These are phyloP conservation scores for Choristoneura fumiferana DNA, from an alignment of 1,140 invertebrate genomes.

Conservation along the genomic window DNA sequence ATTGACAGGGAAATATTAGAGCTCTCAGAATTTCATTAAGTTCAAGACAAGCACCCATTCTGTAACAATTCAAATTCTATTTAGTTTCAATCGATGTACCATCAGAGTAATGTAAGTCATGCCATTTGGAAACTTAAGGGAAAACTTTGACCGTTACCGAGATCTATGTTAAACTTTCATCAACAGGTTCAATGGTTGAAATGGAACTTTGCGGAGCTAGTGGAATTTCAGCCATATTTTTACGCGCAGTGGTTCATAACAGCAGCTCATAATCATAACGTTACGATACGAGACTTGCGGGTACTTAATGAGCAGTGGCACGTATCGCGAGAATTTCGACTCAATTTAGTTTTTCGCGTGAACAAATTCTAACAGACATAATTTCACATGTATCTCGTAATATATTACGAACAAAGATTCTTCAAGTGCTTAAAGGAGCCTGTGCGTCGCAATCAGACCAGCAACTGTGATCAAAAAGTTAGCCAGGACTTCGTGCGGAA, in stretches of 20 bases:
- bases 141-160: constrained; percentile 4
- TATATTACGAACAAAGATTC: neutral
- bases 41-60: neutral
- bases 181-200: neutral
- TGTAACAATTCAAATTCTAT: constrained; percentile 10
- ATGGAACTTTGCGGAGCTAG: neutral
- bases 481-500: constrained; percentile 14
- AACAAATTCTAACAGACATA: constrained; percentile 16
- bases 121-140: neutral
- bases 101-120: constrained; percentile 2
- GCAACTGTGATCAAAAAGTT: constrained; percentile 16
- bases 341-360: constrained; percentile 18
- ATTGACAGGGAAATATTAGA: neutral
- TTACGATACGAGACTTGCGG: neutral
- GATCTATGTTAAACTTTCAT: constrained; percentile 4
- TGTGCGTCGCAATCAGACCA: neutral
- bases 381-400: neutral
- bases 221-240: neutral
- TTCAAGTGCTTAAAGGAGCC: neutral
- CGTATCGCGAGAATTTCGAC: constrained; percentile 15
- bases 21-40: constrained; percentile 11
- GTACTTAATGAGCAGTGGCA: neutral
- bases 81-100: neutral
- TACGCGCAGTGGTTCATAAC: too few relatives aligned
- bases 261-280: neutral